Conservation (phyloP, 2,113 vertebrate genomes). For the Cynopterus brachyotis region DNA sequence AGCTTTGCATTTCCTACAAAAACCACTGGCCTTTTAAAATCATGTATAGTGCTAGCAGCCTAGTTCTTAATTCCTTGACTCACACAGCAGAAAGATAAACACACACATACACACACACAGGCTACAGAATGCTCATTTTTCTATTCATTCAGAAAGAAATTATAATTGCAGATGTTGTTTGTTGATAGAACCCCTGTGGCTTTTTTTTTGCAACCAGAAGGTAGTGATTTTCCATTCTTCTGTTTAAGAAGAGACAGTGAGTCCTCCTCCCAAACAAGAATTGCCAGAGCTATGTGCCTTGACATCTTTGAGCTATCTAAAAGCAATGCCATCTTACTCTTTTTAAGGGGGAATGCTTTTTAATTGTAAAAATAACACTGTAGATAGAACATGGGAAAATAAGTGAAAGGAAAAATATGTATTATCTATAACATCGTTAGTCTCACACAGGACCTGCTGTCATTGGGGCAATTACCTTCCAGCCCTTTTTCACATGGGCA, state of each 20-base stretch:
- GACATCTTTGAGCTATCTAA: not conserved
- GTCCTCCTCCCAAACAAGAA: not conserved
- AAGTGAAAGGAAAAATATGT: not conserved
- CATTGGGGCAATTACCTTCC: not conserved
- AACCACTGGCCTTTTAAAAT: not conserved
- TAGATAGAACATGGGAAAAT: not conserved
- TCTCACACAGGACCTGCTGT: not conserved
- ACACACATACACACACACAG: not conserved
- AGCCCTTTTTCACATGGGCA: not conserved
- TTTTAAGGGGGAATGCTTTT: not conserved
- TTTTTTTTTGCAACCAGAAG: not conserved
- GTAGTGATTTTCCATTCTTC: not conserved
- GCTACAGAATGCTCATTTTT: not conserved
- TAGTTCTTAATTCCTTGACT: not conserved
- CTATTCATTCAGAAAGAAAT: not conserved
- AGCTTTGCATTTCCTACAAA: not conserved
- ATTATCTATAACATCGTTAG: not conserved
- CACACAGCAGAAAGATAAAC: not conserved
- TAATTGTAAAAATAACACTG: not conserved
- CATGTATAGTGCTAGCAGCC: not conserved
- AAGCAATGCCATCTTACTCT: not conserved
- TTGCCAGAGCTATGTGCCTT: not conserved
- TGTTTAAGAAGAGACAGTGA: not conserved
- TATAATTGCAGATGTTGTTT: not conserved
- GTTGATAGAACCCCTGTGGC: not conserved